Conservation (phyloP, 2,888 invertebrate genomes). For the Drosophila neonasuta region DNA sequence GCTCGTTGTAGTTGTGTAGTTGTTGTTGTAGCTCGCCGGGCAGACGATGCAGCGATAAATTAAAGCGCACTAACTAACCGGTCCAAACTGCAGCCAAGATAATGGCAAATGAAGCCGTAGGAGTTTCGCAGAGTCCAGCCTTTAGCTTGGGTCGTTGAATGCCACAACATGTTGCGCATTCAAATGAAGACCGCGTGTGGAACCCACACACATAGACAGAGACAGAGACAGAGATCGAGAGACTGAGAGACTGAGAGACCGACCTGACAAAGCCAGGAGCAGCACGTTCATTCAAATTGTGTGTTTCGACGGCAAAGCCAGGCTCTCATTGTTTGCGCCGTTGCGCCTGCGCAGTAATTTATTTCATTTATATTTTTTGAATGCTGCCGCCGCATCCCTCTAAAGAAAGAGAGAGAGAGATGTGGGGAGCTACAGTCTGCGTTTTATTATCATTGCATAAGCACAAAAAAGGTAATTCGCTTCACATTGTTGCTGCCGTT, state of each 20-base stretch:
- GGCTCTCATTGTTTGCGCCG: conserved; percentile 41
- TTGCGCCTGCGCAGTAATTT: conserved; percentile 74
- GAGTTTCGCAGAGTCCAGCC: conserved; percentile 42
- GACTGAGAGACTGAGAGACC: conserved; percentile 17
- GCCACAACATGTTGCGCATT: conserved; percentile 62
- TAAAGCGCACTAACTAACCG: conserved; percentile 70
- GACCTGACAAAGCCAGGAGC: conserved; percentile 32
- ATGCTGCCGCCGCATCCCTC: not conserved
- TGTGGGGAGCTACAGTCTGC: conserved; percentile 30
- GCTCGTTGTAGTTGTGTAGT: not conserved
- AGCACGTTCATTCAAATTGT: conserved; percentile 72
- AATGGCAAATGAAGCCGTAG: conserved; percentile 77
- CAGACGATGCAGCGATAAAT: conserved; percentile 65
- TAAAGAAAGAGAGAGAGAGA: not conserved
- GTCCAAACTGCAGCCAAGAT: conserved; percentile 59
- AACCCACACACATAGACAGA: conserved; percentile 31
- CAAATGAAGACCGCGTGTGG: conserved; percentile 54
- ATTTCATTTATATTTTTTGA: conserved; percentile 62
- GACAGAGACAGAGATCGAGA: not conserved
- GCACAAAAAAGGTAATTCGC: conserved; percentile 60
- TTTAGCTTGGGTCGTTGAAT: conserved; percentile 26
- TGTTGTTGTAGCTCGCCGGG: not conserved
- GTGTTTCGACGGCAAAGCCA: conserved; percentile 11
- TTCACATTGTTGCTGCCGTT: conserved; percentile 53
- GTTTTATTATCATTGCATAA: conserved; percentile 69